These are phyloP conservation scores for Drosophila fulvimacula DNA, from an alignment of 2,888 invertebrate species.

Conservation along the genomic window DNA sequence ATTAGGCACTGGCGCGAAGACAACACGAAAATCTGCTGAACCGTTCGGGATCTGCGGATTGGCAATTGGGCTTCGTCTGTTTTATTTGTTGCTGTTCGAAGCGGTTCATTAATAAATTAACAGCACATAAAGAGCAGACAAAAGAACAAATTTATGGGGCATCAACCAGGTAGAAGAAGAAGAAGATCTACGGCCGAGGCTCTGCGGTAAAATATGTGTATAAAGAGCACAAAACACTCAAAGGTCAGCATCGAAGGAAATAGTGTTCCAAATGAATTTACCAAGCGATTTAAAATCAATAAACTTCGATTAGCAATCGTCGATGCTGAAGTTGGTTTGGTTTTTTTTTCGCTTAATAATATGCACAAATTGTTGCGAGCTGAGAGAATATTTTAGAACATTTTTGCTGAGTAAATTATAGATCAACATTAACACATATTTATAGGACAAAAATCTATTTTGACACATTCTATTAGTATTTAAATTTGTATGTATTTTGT, in stretches of 20 bases:
- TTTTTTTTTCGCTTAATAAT: background rate
- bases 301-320: conserved; percentile 53
- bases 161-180: conserved; percentile 13
- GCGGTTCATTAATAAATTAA: conserved; percentile 77
- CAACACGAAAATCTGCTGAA: conserved; percentile 32
- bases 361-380: too few species aligned
- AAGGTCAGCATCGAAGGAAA: conserved; percentile 38
- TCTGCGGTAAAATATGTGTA: conserved; percentile 2
- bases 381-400: background rate
- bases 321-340: background rate
- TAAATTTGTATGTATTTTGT: background rate
- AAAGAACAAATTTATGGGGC: conserved; percentile 58
- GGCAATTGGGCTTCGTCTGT: conserved; percentile 48
- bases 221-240: conserved; percentile 3
- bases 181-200: conserved; percentile 7
- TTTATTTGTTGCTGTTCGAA: conserved; percentile 40
- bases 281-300: conserved; percentile 62
- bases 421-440: background rate
- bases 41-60: conserved; percentile 41
- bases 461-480: background rate
- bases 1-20: conserved; percentile 58
- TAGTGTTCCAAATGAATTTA: conserved; percentile 43
- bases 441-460: background rate
- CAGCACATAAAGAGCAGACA: conserved; percentile 59
- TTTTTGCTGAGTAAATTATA: background rate